A percentile compares a stretch with the other conserved stretches of the same genome.
phyloP scores from a whole-genome alignment of 2,113 vertebrate species.

The Oceanites oceanicus region DNA sequence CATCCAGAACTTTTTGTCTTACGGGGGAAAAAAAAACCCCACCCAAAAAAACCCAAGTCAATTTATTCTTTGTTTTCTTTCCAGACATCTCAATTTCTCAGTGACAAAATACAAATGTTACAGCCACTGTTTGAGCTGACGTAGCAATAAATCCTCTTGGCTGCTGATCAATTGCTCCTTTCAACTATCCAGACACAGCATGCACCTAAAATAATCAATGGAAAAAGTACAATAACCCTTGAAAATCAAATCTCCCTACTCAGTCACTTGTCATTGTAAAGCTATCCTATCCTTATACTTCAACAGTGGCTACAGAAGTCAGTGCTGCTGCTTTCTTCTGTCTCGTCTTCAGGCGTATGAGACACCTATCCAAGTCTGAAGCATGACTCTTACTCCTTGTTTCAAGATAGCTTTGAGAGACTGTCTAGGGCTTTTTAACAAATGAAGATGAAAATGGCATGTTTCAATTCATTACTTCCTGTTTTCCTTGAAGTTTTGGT shows the following conservation, averaged over 20 bases:
- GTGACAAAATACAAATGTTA: slow-evolving; percentile 36
- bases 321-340: background rate
- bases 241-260: background rate
- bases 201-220: slow-evolving; percentile 32
- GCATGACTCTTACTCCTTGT: background rate
- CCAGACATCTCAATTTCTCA: slow-evolving; percentile 38
- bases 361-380: background rate
- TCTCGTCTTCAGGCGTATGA: rapidly evolving
- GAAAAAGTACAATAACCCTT: slow-evolving; percentile 10
- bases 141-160: background rate
- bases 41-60: background rate
- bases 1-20: background rate
- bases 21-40: background rate
- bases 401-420: background rate
- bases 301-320: background rate
- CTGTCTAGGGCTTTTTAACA: background rate
- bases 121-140: background rate
- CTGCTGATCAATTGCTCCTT: slow-evolving; percentile 27
- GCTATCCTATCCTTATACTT: background rate
- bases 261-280: background rate
- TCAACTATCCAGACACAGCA: background rate
- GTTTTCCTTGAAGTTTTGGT: background rate
- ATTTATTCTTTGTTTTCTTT: slow-evolving; percentile 22
- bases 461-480: background rate
- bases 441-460: background rate